Conservation (phyloP, 2,888 invertebrate species). For the Ctena decussata region DNA sequence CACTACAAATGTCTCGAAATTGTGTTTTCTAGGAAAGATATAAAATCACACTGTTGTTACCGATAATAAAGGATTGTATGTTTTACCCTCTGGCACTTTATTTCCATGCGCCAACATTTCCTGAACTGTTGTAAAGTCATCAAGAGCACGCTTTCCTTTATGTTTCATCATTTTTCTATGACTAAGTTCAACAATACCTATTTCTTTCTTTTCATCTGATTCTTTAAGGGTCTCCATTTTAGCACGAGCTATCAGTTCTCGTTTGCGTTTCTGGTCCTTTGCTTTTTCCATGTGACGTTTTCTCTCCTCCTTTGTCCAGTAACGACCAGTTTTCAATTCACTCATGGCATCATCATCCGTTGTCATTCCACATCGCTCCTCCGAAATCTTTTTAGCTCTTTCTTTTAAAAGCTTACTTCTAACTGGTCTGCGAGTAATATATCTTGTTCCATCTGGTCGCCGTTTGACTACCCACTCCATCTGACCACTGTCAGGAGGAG, state of each 20-base stretch:
- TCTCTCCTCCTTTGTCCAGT: slow-evolving; percentile 93
- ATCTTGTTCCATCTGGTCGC: slow-evolving; percentile 92
- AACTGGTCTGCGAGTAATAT: slow-evolving; percentile 92
- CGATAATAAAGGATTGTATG: slow-evolving; percentile 86
- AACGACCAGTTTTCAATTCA: slow-evolving; percentile 92
- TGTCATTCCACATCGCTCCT: slow-evolving; percentile 91
- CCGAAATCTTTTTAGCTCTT: slow-evolving; percentile 90
- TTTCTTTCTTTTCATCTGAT: slow-evolving; percentile 85
- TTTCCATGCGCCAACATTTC: slow-evolving; percentile 89
- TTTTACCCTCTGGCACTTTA: slow-evolving; percentile 81
- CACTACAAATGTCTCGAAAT: no score
- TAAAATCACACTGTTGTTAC: slow-evolving; percentile 87
- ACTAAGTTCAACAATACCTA: slow-evolving; percentile 87
- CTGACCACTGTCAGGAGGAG: slow-evolving; percentile 79
- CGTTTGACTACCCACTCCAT: slow-evolving; percentile 92
- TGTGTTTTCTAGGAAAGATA: not conserved
- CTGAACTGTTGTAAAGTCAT: slow-evolving; percentile 89
- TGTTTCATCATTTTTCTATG: slow-evolving; percentile 89
- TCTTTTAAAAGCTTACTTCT: slow-evolving; percentile 91
- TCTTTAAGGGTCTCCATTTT: slow-evolving; percentile 86
- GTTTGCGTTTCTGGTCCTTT: slow-evolving; percentile 89
- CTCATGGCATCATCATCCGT: slow-evolving; percentile 93
- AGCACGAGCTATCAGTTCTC: slow-evolving; percentile 82
- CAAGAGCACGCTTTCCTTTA: slow-evolving; percentile 87
- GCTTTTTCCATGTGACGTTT: slow-evolving; percentile 92